A percentile compares a stretch with the other conserved stretches of the same genome.
phyloP scores from a whole-genome alignment of 2,888 invertebrate species.

The Erannis defoliaria region DNA sequence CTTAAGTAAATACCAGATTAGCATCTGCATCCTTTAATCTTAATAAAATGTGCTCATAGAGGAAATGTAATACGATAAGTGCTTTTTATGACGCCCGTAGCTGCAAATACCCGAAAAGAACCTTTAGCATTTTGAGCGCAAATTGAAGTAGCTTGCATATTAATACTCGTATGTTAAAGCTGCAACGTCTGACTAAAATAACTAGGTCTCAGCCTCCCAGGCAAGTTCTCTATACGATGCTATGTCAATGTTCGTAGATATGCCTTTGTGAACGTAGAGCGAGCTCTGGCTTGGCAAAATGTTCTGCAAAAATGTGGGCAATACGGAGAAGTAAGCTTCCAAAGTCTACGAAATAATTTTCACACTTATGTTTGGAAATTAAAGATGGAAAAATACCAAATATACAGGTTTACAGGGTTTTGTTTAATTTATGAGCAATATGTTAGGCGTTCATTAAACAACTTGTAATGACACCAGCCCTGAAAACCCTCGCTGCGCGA shows the following conservation, averaged over 20 bases:
- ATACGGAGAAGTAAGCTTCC: background rate
- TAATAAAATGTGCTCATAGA: background rate
- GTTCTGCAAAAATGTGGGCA: constrained; percentile 1
- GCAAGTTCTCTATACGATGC: background rate
- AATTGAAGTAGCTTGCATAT: constrained; percentile 4
- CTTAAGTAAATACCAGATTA: background rate
- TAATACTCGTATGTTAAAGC: background rate
- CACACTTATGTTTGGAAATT: no score
- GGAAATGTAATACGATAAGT: constrained; percentile 4
- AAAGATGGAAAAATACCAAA: no score
- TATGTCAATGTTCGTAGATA: background rate
- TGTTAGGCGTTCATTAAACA: no score
- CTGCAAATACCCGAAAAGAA: background rate
- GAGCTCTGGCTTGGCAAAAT: constrained; percentile 1
- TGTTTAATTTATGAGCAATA: no score
- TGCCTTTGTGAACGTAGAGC: constrained; percentile 8
- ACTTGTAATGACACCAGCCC: no score
- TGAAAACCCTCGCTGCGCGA: no score
- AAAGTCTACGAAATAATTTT: background rate
- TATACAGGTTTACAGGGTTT: no score
- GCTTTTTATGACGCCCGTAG: background rate
- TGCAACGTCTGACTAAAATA: constrained; percentile 7
- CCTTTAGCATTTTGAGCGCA: background rate
- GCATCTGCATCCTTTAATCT: constrained; percentile 3
- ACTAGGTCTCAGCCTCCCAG: background rate